Percentiles rank a stretch among this genome's conserved stretches.
Conservation (phyloP, 2,888 invertebrate species). For the Morinoia aosen region DNA sequence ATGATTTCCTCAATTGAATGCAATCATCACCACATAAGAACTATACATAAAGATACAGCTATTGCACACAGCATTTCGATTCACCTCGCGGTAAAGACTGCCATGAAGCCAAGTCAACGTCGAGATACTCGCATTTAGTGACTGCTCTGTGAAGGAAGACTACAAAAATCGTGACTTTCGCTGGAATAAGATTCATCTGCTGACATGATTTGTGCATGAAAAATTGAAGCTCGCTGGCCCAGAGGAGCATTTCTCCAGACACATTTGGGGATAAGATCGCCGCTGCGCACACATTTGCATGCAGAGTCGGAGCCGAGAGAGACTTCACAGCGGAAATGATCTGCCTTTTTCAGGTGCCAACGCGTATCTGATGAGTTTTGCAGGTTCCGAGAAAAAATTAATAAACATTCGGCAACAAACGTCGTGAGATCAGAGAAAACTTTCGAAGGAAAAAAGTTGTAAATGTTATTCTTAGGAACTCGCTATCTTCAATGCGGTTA, state of each 20-base stretch:
- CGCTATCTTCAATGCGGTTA: not conserved
- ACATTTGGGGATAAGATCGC: conserved; percentile 31
- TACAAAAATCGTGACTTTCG: conserved; percentile 22
- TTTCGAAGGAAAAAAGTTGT: not conserved
- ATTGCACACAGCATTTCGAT: not conserved
- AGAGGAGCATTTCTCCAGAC: conserved; percentile 21
- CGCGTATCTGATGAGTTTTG: conserved; percentile 13
- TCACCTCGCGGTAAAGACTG: not conserved
- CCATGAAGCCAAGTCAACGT: not conserved
- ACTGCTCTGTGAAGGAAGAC: not conserved
- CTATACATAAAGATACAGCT: not conserved
- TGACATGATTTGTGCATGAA: conserved; percentile 38
- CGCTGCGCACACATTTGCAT: conserved; percentile 1
- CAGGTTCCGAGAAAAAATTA: not conserved
- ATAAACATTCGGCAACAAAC: not conserved
- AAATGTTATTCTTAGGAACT: not conserved
- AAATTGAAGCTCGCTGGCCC: conserved; percentile 11
- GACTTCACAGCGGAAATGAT: not conserved
- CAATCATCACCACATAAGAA: not conserved
- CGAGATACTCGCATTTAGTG: not conserved
- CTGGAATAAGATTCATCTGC: conserved; percentile 15
- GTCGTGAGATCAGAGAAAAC: not conserved
- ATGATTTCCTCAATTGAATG: not conserved
- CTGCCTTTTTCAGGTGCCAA: not conserved
- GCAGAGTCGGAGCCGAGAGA: conserved; percentile 6